Evolutionary conservation across 2,113 vertebrate species (phyloP).

Genomic region (Lepisosteus oculatus): DNA sequence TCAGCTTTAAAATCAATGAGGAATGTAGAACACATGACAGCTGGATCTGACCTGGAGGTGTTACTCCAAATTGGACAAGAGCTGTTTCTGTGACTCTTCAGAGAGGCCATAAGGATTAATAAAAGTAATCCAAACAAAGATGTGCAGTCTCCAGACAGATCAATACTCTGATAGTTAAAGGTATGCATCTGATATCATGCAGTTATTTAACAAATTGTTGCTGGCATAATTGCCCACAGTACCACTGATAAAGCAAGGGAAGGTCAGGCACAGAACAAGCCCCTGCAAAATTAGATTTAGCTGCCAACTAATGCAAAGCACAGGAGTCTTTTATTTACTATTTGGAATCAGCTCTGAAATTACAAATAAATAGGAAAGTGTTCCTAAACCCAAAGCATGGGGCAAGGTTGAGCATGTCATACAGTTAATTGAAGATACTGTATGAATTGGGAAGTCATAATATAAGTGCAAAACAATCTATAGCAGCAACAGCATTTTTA

Average conservation of each 20-base stretch:
- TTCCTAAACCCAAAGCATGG: too few species aligned
- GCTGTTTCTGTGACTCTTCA: background rate
- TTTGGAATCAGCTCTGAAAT: too few species aligned
- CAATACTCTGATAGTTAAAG: constrained; percentile 44
- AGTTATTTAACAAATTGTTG: constrained; percentile 38
- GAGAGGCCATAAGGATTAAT: constrained; percentile 24
- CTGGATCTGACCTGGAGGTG: background rate
- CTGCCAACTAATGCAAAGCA: too few species aligned
- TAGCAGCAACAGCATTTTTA: too few species aligned
- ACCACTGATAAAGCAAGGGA: constrained; percentile 31
- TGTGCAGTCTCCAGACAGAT: constrained; percentile 39
- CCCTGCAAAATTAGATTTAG: too few species aligned
- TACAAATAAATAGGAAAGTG: too few species aligned
- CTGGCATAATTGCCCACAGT: constrained; percentile 24
- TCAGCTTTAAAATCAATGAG: background rate
- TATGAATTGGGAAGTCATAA: too few species aligned
- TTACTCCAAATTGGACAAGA: too few species aligned
- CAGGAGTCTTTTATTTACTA: too few species aligned
- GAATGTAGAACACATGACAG: background rate
- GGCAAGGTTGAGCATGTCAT: too few species aligned
- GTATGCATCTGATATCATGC: constrained; percentile 40
- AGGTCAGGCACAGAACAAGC: background rate
- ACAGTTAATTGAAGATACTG: too few species aligned
- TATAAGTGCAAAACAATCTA: too few species aligned
- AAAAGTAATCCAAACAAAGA: constrained; percentile 30